Conservation (phyloP, 2,888 invertebrate genomes). For the Hybos culiciformis region DNA sequence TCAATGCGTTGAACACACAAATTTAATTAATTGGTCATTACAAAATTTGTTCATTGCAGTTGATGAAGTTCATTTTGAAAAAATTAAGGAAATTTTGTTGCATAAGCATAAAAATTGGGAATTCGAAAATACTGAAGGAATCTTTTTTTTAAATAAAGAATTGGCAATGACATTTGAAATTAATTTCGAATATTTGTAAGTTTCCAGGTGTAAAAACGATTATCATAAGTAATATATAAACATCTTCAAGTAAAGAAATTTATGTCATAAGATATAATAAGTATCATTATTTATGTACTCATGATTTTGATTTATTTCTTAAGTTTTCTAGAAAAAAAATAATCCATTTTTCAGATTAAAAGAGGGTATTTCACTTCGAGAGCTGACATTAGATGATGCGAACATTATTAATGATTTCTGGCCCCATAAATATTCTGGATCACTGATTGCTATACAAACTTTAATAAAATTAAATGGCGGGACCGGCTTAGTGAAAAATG, state of each 20-base stretch:
- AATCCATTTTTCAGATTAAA: conserved; percentile 8
- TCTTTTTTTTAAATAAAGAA: too few relatives aligned
- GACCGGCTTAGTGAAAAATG: conserved; percentile 10
- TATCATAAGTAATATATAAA: too few relatives aligned
- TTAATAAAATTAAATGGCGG: conserved; percentile 11
- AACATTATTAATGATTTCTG: conserved; percentile 12
- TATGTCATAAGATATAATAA: too few relatives aligned
- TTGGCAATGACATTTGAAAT: too few relatives aligned
- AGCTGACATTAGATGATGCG: conserved; percentile 5
- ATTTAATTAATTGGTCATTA: too few relatives aligned
- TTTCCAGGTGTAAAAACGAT: too few relatives aligned
- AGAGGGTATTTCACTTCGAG: neutral
- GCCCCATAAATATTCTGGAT: conserved; percentile 11
- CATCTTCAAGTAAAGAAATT: too few relatives aligned
- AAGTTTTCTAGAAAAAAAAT: too few relatives aligned
- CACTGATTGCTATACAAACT: conserved; percentile 8
- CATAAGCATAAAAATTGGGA: neutral
- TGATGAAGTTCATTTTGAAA: conserved; percentile 3
- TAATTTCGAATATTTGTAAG: too few relatives aligned
- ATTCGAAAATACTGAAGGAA: neutral
- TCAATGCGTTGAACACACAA: too few relatives aligned
- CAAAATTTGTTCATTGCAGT: conserved; percentile 4
- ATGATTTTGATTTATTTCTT: too few relatives aligned
- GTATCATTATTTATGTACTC: too few relatives aligned
- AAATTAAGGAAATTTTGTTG: neutral